Base-by-base conservation (phyloP, 1,140 invertebrate genomes). In the Pseudoatta argentina region DNA sequence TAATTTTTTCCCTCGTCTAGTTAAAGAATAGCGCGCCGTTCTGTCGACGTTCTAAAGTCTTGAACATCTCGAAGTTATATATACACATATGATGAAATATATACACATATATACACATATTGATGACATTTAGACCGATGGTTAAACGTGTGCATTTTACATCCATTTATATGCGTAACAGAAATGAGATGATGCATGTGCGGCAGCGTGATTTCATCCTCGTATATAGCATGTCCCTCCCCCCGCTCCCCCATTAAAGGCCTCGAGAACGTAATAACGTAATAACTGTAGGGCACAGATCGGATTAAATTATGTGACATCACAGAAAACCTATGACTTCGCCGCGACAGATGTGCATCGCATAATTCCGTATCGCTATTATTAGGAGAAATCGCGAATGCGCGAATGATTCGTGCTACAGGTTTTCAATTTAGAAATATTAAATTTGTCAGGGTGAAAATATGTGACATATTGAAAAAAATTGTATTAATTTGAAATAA, bases 201-300 rank as follows among this genome's bases (percentile, higher is more conserved):
- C 63, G 67, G 75, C 87, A 81, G 81, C 88, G 89, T 90, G 86
- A 90, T 72, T 89, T 75, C 71, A 63, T 88, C 86, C 75, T 90
- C 14, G 39, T 44, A 44, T 86, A 69, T 81, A 89, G 81, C 76
- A 90, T 85, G 88, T 6, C 5, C 30, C 30, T 0, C 30, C 30
- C 30, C 30, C 30, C 30, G 86, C 81, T 76, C 44, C 81, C 30
- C 88, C 78, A 87, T 90, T 89, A 89, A 53, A 67, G 71, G 57
- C 71, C 86, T 71, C 71, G 57, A 57, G 75, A 24, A 82, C 86
- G 71, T 90, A 90, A 90, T 90, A 90, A 79, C 75, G 86, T 90
- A 90, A 90, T 90, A 81, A 63, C 85, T 44, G 10, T 34, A 27
- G 64, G 82, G 67, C 55, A 24, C 88, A 86, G 72, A 66, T 90